Evolutionary conservation across 2,797 vertebrate species (phyloP).

Genomic region (Simalia tracyae): DNA sequence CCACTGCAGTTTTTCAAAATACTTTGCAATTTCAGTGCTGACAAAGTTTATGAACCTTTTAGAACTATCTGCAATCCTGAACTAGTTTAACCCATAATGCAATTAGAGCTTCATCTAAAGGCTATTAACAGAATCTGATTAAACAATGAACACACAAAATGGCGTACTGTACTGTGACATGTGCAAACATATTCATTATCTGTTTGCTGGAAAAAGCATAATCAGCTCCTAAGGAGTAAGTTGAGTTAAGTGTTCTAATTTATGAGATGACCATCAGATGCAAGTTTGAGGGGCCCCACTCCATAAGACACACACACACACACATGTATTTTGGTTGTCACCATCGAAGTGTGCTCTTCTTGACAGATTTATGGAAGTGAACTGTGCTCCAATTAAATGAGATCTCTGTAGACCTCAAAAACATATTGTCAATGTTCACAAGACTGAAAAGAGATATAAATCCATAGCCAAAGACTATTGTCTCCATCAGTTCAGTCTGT

Average conservation of each 20-base stretch:
- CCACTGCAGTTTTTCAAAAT: constrained; percentile 37
- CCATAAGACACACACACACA: neutral
- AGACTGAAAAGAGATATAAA: neutral
- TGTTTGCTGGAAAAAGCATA: neutral
- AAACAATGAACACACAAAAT: neutral
- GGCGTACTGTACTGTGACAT: neutral
- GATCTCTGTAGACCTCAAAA: neutral
- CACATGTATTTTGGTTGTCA: neutral
- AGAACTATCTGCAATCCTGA: neutral
- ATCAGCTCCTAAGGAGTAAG: neutral
- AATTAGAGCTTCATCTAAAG: neutral
- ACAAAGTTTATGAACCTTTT: neutral
- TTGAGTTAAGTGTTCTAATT: neutral
- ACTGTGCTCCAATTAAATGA: too few species aligned
- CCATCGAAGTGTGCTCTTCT: neutral
- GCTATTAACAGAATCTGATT: neutral
- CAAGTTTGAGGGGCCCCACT: neutral
- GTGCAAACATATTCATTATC: neutral
- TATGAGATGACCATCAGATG: neutral
- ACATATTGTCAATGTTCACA: neutral
- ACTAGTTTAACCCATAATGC: neutral
- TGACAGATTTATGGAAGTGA: neutral
- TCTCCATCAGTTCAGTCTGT: neutral
- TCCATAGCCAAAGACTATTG: neutral
- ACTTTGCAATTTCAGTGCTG: neutral